Percentiles rank a stretch among this genome's conserved stretches.
phyloP scores from a whole-genome alignment of 2,113 vertebrate genomes.

The Heterochromis multidens region DNA sequence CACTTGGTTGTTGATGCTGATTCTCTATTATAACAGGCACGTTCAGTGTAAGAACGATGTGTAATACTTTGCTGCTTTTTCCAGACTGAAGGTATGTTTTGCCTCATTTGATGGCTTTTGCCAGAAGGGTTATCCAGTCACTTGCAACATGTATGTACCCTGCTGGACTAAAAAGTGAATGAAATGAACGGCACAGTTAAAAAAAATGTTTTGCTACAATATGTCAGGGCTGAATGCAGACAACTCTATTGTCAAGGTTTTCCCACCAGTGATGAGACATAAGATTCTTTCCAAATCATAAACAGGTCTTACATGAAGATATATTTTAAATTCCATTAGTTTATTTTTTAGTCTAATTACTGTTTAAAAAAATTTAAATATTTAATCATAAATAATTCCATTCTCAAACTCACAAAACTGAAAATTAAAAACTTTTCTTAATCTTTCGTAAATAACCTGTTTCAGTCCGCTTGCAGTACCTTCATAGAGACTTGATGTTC shows the following conservation, averaged over 20 bases:
- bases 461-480: background rate
- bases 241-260: background rate
- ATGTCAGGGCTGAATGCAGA: background rate
- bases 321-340: background rate
- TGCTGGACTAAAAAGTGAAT: background rate
- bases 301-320: background rate
- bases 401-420: background rate
- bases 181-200: background rate
- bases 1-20: background rate
- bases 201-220: background rate
- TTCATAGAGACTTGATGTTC: fast-evolving
- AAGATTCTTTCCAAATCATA: background rate
- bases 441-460: background rate
- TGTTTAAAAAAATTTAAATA: background rate
- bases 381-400: too few species aligned
- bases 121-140: background rate
- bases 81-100: background rate
- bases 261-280: background rate
- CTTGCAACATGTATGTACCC: background rate
- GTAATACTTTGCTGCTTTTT: background rate
- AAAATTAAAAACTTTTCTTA: background rate
- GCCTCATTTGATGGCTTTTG: background rate
- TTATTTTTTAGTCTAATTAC: background rate
- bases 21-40: background rate
- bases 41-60: background rate